phyloP scores from a whole-genome alignment of 37 sponge, comb jelly and placozoan species.

The Aplysina aerophoba region DNA sequence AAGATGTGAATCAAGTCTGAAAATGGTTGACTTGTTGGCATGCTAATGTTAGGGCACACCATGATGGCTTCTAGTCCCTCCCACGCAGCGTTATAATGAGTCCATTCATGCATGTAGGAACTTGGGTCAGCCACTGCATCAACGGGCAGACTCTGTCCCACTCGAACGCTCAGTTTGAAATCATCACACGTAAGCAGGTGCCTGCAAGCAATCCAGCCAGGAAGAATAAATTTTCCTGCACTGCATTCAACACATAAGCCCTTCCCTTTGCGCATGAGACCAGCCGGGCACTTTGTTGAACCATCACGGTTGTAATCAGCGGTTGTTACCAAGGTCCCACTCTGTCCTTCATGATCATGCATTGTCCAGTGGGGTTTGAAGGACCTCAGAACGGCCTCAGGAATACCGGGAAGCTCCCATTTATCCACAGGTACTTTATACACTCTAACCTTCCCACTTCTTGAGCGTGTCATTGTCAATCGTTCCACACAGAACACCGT shows the following conservation, averaged over 20 bases:
- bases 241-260: not conserved
- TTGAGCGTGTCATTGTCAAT: no score
- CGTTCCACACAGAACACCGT: no score
- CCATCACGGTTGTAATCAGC: no score
- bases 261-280: not conserved
- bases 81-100: not conserved
- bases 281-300: not conserved
- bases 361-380: no score
- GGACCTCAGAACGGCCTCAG: no score
- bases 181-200: not conserved
- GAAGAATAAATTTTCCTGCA: not conserved
- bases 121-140: not conserved
- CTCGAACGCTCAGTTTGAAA: not conserved
- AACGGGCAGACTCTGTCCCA: not conserved
- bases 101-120: no score
- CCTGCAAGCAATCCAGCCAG: slow-evolving; percentile 5
- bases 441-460: no score
- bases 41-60: not conserved
- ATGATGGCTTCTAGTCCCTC: not conserved
- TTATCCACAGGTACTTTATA: no score
- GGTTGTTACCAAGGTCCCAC: no score
- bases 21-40: not conserved
- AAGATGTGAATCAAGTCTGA: not conserved
- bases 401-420: no score
- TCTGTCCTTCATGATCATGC: no score